Conservation (phyloP, 1,140 invertebrate genomes). For the Stenopsyche tienmushanensis region DNA sequence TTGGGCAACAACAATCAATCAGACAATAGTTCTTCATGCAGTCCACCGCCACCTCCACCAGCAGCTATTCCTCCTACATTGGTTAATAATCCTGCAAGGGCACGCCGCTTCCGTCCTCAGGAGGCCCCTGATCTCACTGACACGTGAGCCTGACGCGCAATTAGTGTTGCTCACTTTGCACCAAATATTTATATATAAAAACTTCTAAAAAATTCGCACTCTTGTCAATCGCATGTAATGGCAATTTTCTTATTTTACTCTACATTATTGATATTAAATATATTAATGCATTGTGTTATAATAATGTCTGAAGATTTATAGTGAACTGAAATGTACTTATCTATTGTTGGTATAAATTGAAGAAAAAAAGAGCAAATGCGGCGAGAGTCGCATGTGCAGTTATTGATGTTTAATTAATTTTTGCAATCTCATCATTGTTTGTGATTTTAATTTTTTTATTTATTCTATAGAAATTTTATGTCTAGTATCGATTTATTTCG, state of each 20-base stretch:
- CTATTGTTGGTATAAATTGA: too few species aligned
- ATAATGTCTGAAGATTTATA: background rate
- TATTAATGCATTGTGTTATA: background rate
- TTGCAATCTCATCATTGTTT: background rate
- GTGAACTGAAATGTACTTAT: background rate
- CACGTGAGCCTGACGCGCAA: constrained; percentile 18
- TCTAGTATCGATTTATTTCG: background rate
- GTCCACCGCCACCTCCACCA: constrained; percentile 49
- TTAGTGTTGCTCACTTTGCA: background rate
- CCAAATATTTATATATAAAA: background rate
- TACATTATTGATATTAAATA: background rate
- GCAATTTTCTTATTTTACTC: background rate
- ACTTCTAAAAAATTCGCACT: background rate
- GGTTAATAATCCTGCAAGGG: constrained; percentile 34
- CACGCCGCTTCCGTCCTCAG: constrained; percentile 33
- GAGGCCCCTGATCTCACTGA: constrained; percentile 19
- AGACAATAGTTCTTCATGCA: constrained; percentile 49
- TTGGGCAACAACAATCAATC: constrained; percentile 53
- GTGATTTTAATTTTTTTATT: background rate
- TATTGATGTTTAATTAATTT: background rate
- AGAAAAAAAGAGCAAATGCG: too few species aligned
- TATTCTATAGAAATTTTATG: background rate
- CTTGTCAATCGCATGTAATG: background rate
- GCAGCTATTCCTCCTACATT: constrained; percentile 49
- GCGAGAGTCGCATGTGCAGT: too few species aligned